Evolutionary conservation across 2,113 vertebrate species (phyloP), one percentile per base, ranked within the genome.

Genomic region (Fregetta grallaria): DNA sequence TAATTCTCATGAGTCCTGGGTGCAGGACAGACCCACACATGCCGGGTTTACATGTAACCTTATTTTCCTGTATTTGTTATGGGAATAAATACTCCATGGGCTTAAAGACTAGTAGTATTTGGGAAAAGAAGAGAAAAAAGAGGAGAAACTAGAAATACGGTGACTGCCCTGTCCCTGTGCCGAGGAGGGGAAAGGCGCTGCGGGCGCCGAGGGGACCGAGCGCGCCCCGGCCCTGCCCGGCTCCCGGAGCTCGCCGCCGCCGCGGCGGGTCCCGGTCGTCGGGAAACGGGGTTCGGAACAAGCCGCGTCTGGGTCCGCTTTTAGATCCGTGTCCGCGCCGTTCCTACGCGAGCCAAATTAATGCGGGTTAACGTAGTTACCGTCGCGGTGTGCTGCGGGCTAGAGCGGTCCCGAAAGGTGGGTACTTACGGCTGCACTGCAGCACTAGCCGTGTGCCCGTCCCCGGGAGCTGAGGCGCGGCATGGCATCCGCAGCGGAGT

Each of bases 61-160:
- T 15, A 14, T 83, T 75, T 23, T 77, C 34, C 52, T 52, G 27
- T 4, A 34, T 49, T 85, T 75, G n/a, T 63, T 91, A 52, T 1
- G 52, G 42, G n/a, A 56, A 75, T 47, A 81, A 92, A 72, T 29
- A 70, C 52, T 73, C 13, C 25, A 1, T 8, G 3, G 19, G 47
- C n/a, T 49, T 83, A 55, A 84, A 88, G 45, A 40, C 12, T 9
- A 9, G 25, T 5, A 40, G 8, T n/a, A 27, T 20, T 17, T 4
- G 34, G 7, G 20, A 4, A 27, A 36, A 53, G 11, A 15, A 23
- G 6, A 2, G 29, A 1, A 1, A 3, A 4, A 27, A 21, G 15
- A 15, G 15, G 38, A 47, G 16, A 49, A 71, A 61, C 8, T 40
- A 53, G 34, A 27, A 67, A 32, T 79, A 8, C 10, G 36, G 44